Percentiles rank a stretch among this genome's conserved stretches.
phyloP scores from a whole-genome alignment of 2,113 vertebrate genomes.

The Anolis carolinensis region DNA sequence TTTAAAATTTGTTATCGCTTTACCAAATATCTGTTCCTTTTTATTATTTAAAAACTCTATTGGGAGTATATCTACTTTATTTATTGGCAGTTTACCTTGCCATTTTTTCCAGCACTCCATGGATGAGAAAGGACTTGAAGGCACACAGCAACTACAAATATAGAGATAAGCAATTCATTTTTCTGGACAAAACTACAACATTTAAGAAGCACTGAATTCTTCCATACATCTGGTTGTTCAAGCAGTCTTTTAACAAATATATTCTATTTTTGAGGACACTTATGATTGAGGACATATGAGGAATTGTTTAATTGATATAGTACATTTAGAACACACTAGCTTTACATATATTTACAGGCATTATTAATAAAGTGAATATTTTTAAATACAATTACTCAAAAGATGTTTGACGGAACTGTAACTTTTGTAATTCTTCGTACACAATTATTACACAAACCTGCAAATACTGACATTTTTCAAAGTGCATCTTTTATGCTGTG shows the following conservation, averaged over 20 bases:
- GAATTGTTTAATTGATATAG: background rate
- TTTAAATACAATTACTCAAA: background rate
- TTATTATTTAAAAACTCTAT: too few species aligned
- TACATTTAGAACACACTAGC: background rate
- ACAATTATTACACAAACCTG: background rate
- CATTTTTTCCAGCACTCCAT: too few species aligned
- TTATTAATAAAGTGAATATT: background rate
- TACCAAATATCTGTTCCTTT: too few species aligned
- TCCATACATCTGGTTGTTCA: background rate
- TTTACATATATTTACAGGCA: background rate
- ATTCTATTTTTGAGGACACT: background rate
- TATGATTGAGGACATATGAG: background rate
- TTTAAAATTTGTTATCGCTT: too few species aligned
- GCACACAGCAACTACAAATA: too few species aligned
- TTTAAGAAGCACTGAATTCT: background rate
- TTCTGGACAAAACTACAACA: background rate
- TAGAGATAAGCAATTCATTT: background rate
- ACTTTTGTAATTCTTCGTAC: background rate
- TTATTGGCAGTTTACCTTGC: too few species aligned
- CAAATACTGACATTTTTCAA: background rate
- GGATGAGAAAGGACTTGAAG: too few species aligned
- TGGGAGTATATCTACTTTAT: too few species aligned
- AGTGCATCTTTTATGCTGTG: slow-evolving; percentile 3
- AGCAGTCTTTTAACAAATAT: background rate
- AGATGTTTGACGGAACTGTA: background rate